Evolutionary conservation across 2,113 vertebrate species (phyloP), one percentile per base, ranked within the genome.

Genomic region (Diadophis punctatus): DNA sequence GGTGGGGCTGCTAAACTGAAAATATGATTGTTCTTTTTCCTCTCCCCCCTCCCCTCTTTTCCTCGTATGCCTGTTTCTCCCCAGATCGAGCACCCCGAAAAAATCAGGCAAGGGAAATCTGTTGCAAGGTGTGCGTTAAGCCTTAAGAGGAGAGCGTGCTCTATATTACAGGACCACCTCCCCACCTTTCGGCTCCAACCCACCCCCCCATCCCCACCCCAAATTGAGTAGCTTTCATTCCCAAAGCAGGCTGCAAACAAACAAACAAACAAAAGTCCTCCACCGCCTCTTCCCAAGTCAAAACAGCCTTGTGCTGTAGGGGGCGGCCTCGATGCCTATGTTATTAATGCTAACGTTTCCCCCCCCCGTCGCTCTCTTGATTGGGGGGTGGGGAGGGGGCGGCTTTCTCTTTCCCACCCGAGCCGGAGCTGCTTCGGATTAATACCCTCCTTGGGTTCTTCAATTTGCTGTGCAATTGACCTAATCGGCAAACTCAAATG

Each of bases 401-500:
- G 16, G 68, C n/a, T 80, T 80, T 18, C 34, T 80, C 68, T 80
- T 80, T 39, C 68, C 7, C 68, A 80, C n/a, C 55, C 30, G 51
- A 43, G 4, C 43, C 8, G 9, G 46, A 49, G 52, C 30, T 34
- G 68, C 3, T 84, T 89, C 46, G 91, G 30, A 58, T 92, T 22
- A 46, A 51, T 92, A 85, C 8, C 88, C 53, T 60, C 51, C 91
- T 53, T 34, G 39, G 27, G 25, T 43, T 80, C 56, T 48, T 91
- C 51, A 87, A 46, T 56, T 89, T 56, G 56, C 56, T 80, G n/a
- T 14, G 87, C 91, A 14, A 34, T 56, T 58, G 91, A 92, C 74
- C 49, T n/a, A n/a, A 90, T 89, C 46, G 23, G 49, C 43, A 49
- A 88, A 86, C 43, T 52, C 88, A 91, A 91, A 91, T 89, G 87